Evolutionary conservation across 2,113 vertebrate species (phyloP).

Genomic region (Marmota flaviventris): DNA sequence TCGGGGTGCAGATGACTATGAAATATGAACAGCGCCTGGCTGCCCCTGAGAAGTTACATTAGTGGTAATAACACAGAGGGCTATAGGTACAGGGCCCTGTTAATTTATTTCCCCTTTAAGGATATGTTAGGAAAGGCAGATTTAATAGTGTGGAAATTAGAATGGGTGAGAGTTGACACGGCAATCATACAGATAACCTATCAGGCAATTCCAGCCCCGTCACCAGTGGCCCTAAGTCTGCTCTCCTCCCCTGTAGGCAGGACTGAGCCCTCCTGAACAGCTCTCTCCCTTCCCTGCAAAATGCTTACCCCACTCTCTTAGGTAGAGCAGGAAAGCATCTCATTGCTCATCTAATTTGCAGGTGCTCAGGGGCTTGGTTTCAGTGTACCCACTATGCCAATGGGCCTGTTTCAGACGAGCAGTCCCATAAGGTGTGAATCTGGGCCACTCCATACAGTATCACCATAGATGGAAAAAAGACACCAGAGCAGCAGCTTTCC

Average conservation of each 20-base stretch:
- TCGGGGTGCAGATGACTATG: conserved; percentile 62
- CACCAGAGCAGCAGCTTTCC: background rate
- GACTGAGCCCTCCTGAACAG: background rate
- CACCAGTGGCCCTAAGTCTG: background rate
- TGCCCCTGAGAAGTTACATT: conserved; percentile 67
- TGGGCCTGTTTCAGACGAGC: background rate
- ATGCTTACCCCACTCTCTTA: background rate
- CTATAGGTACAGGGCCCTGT: conserved; percentile 8
- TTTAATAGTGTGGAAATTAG: conserved; percentile 71
- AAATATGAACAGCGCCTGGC: conserved; percentile 62
- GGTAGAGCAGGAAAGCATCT: background rate
- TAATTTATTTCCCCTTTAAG: conserved; percentile 77
- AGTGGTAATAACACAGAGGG: conserved; percentile 34
- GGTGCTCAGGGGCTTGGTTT: background rate
- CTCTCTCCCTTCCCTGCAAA: background rate
- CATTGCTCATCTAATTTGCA: background rate
- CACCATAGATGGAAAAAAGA: background rate
- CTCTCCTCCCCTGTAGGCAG: background rate
- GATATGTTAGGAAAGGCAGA: conserved; percentile 50
- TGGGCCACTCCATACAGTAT: too few relatives aligned
- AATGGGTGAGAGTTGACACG: background rate
- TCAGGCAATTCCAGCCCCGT: background rate
- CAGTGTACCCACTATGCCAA: background rate
- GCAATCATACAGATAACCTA: background rate
- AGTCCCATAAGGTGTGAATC: background rate